These are phyloP conservation scores for Bombus affinis DNA, from an alignment of 1,140 invertebrate genomes.

Conservation along the genomic window DNA sequence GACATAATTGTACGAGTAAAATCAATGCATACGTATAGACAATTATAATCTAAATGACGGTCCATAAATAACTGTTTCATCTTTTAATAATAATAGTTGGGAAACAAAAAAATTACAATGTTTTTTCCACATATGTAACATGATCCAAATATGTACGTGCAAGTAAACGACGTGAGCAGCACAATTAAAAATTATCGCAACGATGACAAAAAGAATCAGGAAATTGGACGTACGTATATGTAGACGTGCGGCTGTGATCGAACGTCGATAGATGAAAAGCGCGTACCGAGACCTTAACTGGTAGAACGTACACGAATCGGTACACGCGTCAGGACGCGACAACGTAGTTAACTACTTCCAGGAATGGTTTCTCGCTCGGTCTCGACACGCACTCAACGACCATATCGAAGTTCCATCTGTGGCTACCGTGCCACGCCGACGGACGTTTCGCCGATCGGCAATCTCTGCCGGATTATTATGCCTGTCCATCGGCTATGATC, in stretches of 20 bases:
- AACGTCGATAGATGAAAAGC: conserved; percentile 37
- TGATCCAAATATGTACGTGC: too few species aligned
- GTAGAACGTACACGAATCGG: conserved; percentile 59
- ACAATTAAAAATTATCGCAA: neutral
- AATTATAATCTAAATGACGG: too few species aligned
- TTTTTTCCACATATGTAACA: too few species aligned
- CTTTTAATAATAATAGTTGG: too few species aligned
- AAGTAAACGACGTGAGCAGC: too few species aligned
- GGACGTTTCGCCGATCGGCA: conserved; percentile 68
- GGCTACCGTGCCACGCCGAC: conserved; percentile 67
- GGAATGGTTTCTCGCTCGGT: conserved; percentile 61
- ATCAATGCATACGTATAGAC: too few species aligned
- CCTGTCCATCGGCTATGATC: conserved; percentile 69
- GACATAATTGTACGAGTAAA: too few species aligned
- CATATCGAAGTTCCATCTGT: conserved; percentile 68
- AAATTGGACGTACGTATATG: neutral
- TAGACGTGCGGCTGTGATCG: conserved; percentile 7
- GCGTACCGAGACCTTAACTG: conserved; percentile 48
- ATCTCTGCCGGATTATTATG: conserved; percentile 72
- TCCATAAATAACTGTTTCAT: too few species aligned
- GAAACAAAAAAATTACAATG: too few species aligned
- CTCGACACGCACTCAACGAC: conserved; percentile 48
- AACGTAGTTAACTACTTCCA: conserved; percentile 69
- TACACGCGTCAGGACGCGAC: conserved; percentile 64
- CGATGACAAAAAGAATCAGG: neutral